Percentiles rank a stretch among this genome's conserved stretches.
Evolutionary conservation across 2,888 invertebrate genomes (phyloP).

Genomic region (Dorcus parallelipipedus): DNA sequence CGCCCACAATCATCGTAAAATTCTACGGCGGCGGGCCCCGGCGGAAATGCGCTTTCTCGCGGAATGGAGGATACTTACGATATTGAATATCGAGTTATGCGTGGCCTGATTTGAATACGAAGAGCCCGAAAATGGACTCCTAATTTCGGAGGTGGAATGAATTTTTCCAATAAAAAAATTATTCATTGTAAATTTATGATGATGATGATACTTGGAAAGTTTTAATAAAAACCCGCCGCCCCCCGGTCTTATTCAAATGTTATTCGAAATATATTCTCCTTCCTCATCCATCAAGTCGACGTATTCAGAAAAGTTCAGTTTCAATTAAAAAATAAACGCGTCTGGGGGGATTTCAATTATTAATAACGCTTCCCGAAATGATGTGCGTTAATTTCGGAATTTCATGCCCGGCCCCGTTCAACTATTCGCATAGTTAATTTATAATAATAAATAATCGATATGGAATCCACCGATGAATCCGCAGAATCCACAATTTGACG

Average conservation of each 20-base stretch:
- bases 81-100: constrained; percentile 43
- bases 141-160: constrained; percentile 31
- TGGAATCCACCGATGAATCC: constrained; percentile 16
- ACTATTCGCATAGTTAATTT: too few species aligned
- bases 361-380: too few species aligned
- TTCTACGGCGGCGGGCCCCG: constrained; percentile 6
- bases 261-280: too few species aligned
- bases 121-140: constrained; percentile 35
- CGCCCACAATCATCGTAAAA: neutral
- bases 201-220: constrained; percentile 2
- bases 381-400: too few species aligned
- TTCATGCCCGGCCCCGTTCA: too few species aligned
- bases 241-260: too few species aligned
- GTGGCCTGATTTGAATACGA: constrained; percentile 42
- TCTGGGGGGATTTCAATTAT: too few species aligned
- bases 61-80: constrained; percentile 33
- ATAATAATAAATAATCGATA: constrained; percentile 17
- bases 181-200: constrained; percentile 5
- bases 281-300: too few species aligned
- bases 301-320: too few species aligned
- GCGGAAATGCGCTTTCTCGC: constrained; percentile 23
- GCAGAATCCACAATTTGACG: constrained; percentile 4
- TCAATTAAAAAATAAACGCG: too few species aligned
- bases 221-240: too few species aligned
- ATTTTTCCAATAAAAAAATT: constrained; percentile 12